Base-by-base conservation (phyloP, 2,797 vertebrate species). In the Petrocephalus schoutedeni region DNA sequence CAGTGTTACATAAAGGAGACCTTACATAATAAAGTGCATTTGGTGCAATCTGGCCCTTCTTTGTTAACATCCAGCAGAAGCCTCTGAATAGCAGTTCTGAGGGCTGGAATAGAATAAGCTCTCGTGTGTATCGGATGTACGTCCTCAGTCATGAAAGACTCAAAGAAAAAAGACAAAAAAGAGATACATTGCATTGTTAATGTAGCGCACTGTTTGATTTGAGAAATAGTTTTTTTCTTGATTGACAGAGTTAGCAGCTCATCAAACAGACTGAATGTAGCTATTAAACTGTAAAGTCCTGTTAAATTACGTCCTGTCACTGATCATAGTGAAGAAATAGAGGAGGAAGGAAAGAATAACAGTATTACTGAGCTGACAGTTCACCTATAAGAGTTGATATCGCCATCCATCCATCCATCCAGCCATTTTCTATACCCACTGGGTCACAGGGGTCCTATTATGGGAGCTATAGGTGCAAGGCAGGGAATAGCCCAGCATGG, bases 1-100 rank as follows among this genome's bases (percentile, higher is more conserved):
- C 51, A 74, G 8, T 57, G 61, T 88, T 88, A 88, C 83, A 86
- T 88, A 88, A 88, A 57, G 64, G 36, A 80, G 82, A 54, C 49
- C 58, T 88, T 64, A 88, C 61, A 83, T 86, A 88, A 88, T 86
- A 74, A 86, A 41, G 83, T 57, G 84, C 36, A 14, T 86, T 51
- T 36, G 82, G 49, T 67, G 16, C 77, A 36, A 32, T 74, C 21
- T 41, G n/a, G 57, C 61, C 21, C 21, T 36, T 87, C 86, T 71
- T 54, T 10, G 57, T 64, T 28, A 28, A 53, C 58, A 45, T 28
- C 21, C 45, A 23, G 86, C 14, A 53, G 21, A 53, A 23, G 80
- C 53, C 57, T 32, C 3, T 53, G 77, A 64, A 84, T 53, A 45
- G 14, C 9, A 21, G 41, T 36, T 16, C 12, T 53, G 57, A 82